Evolutionary conservation across 2,797 vertebrate species (phyloP).

Genomic region (Sphenopsis melanotis): DNA sequence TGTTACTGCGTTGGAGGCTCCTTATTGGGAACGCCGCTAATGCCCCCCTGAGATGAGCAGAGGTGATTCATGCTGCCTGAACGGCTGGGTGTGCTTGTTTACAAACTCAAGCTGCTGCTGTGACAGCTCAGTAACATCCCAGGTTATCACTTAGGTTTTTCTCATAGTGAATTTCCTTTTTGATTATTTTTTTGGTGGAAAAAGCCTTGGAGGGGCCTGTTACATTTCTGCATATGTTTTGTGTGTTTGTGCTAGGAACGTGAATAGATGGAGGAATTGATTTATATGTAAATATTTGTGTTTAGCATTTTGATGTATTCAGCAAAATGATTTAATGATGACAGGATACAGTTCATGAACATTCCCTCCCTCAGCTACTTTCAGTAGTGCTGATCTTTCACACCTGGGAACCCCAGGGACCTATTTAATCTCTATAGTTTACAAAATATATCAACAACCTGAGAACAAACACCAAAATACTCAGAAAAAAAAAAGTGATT

Average conservation of each 20-base stretch:
- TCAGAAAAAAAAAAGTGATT: background rate
- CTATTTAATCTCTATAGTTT: constrained; percentile 17
- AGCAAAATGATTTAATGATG: constrained; percentile 14
- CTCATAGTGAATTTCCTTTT: background rate
- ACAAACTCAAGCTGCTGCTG: background rate
- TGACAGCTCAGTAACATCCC: background rate
- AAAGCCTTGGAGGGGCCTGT: background rate
- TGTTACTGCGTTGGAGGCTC: accelerated
- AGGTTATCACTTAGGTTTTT: background rate
- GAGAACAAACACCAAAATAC: background rate
- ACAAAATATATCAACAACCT: background rate
- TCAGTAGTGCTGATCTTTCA: background rate
- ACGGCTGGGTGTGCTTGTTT: background rate
- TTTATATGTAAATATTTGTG: constrained; percentile 37
- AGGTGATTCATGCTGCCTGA: background rate
- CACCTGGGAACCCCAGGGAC: background rate
- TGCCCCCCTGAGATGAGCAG: background rate
- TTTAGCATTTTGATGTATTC: background rate
- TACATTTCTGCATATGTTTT: background rate
- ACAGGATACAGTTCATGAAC: background rate
- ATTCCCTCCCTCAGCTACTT: constrained; percentile 3
- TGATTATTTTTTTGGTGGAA: background rate
- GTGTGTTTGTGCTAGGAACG: background rate
- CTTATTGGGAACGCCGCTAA: background rate
- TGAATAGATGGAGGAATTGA: background rate